Evolutionary conservation across 1,140 invertebrate genomes (phyloP), one percentile per base, ranked within the genome.

Genomic region (Medauroidea extradentata): DNA sequence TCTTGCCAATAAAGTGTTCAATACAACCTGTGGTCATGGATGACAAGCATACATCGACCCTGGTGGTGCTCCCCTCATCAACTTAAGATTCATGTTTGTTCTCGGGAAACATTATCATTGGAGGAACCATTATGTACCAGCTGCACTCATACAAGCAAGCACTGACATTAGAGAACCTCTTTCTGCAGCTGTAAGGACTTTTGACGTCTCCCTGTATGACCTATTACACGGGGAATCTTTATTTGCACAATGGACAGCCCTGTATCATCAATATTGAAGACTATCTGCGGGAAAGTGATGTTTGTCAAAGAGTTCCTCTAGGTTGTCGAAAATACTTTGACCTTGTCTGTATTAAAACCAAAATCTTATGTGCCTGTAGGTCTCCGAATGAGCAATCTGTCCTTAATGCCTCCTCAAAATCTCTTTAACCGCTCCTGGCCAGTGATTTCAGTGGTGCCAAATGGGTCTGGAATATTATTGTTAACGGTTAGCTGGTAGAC

Each of bases 261-360:
- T 3, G 65, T 67, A 60, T 74, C 71, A 48, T 73, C 69, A 7
- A 73, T 67, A 63, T 73, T 74, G 54, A 61, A 75, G 29, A 75
- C 66, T 55, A 67, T 51, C 48, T 13, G 16, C 14, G 25, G 48
- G 23, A 16, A 23, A 51, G 23, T 18, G 16, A 21, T 60, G 41
- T 67, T 69, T 69, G 13, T 60, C 42, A 21, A 62, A 67, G 3
- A 38, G 14, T 25, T 52, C 38, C 43, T 60, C 41, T 48, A 55
- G 34, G 39, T 55, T 16, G 16, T 70, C 48, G 62, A 70, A 75
- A 74, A 71, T 13, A 23, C 5, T 7, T 46, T 39, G 2, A 70
- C 63, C 46, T 67, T 67, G 9, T 2, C 42, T 41, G 48, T 57
- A 60, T 72, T 74, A 51, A 73, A 73, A 24, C 56, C 60, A 11